phyloP scores from a whole-genome alignment of 1,140 invertebrate species.

The Sinella curviseta region DNA sequence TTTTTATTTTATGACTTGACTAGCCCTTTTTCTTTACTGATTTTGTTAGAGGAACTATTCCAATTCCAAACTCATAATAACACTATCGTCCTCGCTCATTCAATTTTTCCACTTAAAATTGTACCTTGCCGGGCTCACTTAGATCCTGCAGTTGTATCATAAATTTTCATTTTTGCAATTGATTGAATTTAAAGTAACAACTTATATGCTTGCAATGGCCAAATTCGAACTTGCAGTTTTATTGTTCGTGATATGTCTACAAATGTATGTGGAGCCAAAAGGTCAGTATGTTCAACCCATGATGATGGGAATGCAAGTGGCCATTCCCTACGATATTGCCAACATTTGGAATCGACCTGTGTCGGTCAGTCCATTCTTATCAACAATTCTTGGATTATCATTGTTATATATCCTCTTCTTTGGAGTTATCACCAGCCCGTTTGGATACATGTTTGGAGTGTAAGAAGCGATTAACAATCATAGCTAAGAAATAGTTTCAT shows the following conservation, averaged over 20 bases:
- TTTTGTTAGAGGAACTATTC: too few species aligned
- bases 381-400: conserved; percentile 3
- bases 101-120: too few species aligned
- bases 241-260: not conserved
- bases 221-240: not conserved
- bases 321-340: conserved; percentile 42
- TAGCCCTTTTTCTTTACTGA: too few species aligned
- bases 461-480: not conserved
- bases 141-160: too few species aligned
- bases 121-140: too few species aligned
- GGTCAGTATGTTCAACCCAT: conserved; percentile 40
- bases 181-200: too few species aligned
- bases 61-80: too few species aligned
- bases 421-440: conserved; percentile 44
- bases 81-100: too few species aligned
- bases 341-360: conserved; percentile 45
- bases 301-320: conserved; percentile 40
- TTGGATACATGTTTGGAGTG: conserved; percentile 48
- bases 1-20: too few species aligned
- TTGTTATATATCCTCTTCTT: conserved; percentile 38
- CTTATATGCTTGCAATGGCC: too few species aligned
- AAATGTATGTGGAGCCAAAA: conserved; percentile 18
- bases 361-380: not conserved
- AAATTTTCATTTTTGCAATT: too few species aligned
- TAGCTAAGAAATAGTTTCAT: too few species aligned